A percentile compares a stretch with the other conserved stretches of the same genome.
Evolutionary conservation across 1,140 invertebrate species (phyloP).

Genomic region (Notospermus geniculatus): DNA sequence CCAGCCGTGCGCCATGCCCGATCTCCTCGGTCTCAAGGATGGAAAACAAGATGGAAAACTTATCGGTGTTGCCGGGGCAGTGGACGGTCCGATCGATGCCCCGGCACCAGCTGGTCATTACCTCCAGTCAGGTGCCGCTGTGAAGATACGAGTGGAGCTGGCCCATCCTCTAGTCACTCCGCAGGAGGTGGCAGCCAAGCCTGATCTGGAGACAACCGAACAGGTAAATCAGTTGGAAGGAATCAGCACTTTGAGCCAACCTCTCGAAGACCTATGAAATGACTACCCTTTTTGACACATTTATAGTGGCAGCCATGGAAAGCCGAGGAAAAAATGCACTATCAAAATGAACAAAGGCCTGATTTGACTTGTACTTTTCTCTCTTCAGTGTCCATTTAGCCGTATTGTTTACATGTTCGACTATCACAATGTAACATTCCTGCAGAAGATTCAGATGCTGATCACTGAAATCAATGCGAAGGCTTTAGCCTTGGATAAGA

Average conservation of each 20-base stretch:
- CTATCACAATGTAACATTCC: slow-evolving; percentile 40
- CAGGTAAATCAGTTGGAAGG: slow-evolving; percentile 17
- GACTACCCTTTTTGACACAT: no score
- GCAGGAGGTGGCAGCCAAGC: slow-evolving; percentile 28
- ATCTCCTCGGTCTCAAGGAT: slow-evolving; percentile 37
- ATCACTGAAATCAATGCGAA: slow-evolving; percentile 44
- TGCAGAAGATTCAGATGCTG: slow-evolving; percentile 38
- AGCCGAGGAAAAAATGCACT: no score
- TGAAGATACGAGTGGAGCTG: slow-evolving; percentile 49
- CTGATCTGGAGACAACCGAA: slow-evolving; percentile 8
- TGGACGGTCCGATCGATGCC: slow-evolving; percentile 50
- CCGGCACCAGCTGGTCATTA: slow-evolving; percentile 45
- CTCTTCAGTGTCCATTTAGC: slow-evolving; percentile 49
- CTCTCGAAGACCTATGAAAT: slow-evolving; percentile 31
- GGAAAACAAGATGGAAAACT: slow-evolving; percentile 30
- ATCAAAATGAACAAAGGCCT: no score
- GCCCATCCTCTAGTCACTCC: slow-evolving; percentile 42
- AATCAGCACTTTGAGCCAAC: slow-evolving; percentile 21
- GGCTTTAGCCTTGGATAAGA: slow-evolving; percentile 43
- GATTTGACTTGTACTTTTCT: slow-evolving; percentile 23
- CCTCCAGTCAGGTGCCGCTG: slow-evolving; percentile 32
- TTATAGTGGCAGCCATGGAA: not conserved
- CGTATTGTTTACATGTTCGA: slow-evolving; percentile 47
- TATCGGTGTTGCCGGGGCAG: slow-evolving; percentile 45
- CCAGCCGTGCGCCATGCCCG: slow-evolving; percentile 44